phyloP scores from a whole-genome alignment of 2,888 invertebrate species.

The Acrocyrtus sp. region DNA sequence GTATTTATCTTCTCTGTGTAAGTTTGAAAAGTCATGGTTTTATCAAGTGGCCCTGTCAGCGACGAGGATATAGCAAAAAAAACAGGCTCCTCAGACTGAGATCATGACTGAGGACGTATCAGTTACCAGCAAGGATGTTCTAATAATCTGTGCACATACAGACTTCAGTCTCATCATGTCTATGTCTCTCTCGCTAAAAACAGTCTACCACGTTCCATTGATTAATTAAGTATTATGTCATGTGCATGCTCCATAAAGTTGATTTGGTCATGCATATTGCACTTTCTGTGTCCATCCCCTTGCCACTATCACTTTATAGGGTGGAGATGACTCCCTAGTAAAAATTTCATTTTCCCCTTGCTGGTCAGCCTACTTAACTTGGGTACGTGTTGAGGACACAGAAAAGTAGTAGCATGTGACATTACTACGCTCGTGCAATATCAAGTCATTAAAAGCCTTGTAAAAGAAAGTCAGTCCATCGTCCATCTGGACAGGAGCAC shows the following conservation, averaged over 20 bases:
- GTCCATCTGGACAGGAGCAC: no score
- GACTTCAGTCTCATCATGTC: constrained; percentile 12
- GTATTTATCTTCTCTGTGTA: constrained; percentile 15
- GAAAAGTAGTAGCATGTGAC: no score
- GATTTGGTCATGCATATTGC: constrained; percentile 28
- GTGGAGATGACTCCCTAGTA: no score
- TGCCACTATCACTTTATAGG: no score
- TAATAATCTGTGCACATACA: constrained; percentile 21
- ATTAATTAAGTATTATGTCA: constrained; percentile 49
- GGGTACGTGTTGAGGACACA: no score
- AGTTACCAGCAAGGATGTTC: constrained; percentile 26
- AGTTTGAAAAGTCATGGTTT: constrained; percentile 4
- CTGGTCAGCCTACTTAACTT: no score
- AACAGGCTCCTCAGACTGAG: background rate
- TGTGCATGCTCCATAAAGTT: constrained; percentile 37
- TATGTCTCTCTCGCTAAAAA: constrained; percentile 4
- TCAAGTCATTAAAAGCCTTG: no score
- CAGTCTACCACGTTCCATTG: constrained; percentile 11
- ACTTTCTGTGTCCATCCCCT: no score
- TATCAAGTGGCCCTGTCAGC: constrained; percentile 40
- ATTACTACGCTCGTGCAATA: no score
- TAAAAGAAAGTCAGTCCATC: no score
- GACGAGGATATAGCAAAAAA: background rate
- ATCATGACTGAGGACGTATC: constrained; percentile 26
- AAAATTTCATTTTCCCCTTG: no score